Percentiles rank a stretch among this genome's conserved stretches.
These are phyloP conservation scores for Heliconius aoede DNA, from an alignment of 2,888 invertebrate species.

Conservation along the genomic window DNA sequence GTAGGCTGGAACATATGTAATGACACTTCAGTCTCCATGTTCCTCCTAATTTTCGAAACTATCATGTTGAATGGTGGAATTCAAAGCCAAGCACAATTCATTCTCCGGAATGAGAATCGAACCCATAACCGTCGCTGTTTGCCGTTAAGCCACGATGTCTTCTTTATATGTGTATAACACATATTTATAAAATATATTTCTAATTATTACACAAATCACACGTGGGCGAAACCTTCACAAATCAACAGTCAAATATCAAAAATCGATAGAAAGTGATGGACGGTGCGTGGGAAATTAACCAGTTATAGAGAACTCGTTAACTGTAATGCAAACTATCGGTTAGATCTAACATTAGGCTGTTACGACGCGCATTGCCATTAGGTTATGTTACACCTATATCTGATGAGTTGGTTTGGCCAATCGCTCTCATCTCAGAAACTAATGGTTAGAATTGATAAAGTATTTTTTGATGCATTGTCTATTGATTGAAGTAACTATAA, in stretches of 20 bases:
- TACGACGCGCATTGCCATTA: slow-evolving; percentile 8
- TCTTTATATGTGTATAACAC: not conserved
- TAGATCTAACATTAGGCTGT: slow-evolving; percentile 21
- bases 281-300: slow-evolving; percentile 24
- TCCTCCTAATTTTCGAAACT: too few relatives aligned
- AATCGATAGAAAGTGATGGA: slow-evolving; percentile 15
- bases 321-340: slow-evolving; percentile 15
- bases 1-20: too few relatives aligned
- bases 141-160: not conserved
- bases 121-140: not conserved
- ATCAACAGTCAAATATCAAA: slow-evolving; percentile 4
- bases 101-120: not conserved
- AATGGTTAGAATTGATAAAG: not conserved
- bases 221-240: not conserved
- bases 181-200: slow-evolving; percentile 3
- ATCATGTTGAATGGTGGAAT: too few relatives aligned
- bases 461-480: not conserved
- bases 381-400: not conserved
- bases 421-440: not conserved
- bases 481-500: too few relatives aligned
- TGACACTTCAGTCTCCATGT: too few relatives aligned
- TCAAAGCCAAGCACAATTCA: too few relatives aligned
- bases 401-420: not conserved
- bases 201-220: not conserved
- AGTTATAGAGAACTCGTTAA: slow-evolving; percentile 23